Evolutionary conservation across 2,888 invertebrate genomes (phyloP).

Genomic region (Synanthedon formicaeformis): DNA sequence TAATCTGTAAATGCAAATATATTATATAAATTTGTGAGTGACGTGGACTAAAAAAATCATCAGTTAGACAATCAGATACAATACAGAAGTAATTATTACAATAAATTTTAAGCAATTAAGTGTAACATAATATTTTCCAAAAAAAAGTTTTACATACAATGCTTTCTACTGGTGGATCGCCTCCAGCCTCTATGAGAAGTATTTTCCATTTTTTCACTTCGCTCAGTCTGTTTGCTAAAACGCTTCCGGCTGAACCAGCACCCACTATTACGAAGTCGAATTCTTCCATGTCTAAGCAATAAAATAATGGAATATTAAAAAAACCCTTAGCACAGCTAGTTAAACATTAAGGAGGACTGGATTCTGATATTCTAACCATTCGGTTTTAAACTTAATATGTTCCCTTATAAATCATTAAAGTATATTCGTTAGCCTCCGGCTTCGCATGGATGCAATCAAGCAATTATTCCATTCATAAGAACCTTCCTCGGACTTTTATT

Average conservation of each 20-base stretch:
- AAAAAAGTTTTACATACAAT: slow-evolving; percentile 11
- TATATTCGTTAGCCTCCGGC: no score
- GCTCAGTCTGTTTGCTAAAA: slow-evolving; percentile 25
- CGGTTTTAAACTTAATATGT: no score
- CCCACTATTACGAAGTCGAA: slow-evolving; percentile 31
- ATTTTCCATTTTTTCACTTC: slow-evolving; percentile 21
- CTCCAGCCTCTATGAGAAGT: slow-evolving; percentile 25
- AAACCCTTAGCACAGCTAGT: not conserved
- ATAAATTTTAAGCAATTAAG: no score
- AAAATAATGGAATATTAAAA: not conserved
- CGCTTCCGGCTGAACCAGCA: slow-evolving; percentile 27
- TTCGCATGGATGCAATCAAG: no score
- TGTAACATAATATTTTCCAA: not conserved
- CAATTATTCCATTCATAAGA: no score
- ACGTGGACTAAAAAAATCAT: not conserved
- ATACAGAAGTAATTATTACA: no score
- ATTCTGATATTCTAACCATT: no score
- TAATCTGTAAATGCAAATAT: slow-evolving; percentile 4
- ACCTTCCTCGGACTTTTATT: no score
- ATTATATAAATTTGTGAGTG: not conserved
- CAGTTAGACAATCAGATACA: not conserved
- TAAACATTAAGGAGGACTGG: no score
- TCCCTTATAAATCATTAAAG: no score
- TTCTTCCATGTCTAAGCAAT: slow-evolving; percentile 15
- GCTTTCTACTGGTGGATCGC: slow-evolving; percentile 19